Evolutionary conservation across 2,888 invertebrate genomes (phyloP).

Genomic region (Rhopalosiphum nymphaeae): DNA sequence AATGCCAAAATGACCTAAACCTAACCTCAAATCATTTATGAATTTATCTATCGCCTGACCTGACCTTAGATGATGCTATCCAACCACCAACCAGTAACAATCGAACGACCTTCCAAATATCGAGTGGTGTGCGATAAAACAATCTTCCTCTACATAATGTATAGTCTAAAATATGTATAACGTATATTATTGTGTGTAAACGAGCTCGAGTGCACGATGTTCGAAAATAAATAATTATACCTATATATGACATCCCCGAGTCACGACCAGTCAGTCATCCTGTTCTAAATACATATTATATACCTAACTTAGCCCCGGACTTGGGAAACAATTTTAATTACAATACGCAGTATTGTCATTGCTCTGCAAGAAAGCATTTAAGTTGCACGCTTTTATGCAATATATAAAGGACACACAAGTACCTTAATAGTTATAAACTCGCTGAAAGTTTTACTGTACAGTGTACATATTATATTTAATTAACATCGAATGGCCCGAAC

Average conservation of each 20-base stretch:
- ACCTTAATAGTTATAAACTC: slow-evolving; percentile 3
- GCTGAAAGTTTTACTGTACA: background rate
- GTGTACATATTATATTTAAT: background rate
- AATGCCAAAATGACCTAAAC: background rate
- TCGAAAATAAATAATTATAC: background rate
- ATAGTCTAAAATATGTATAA: background rate
- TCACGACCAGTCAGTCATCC: background rate
- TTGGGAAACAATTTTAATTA: slow-evolving; percentile 16
- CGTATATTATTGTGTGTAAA: background rate
- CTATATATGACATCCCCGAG: background rate
- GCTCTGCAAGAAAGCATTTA: background rate
- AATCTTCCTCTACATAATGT: background rate
- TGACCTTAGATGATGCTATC: background rate
- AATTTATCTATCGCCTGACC: background rate
- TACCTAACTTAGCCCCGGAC: background rate
- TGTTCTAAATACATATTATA: background rate
- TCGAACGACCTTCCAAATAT: background rate
- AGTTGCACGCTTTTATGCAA: background rate
- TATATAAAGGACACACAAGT: background rate
- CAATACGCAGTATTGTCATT: background rate
- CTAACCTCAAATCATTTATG: background rate
- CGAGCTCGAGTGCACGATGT: background rate
- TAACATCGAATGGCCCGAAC: background rate
- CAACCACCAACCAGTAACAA: background rate
- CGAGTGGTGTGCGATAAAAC: background rate